Evolutionary conservation across 2,113 vertebrate genomes (phyloP).

Genomic region (Oryzias javanicus): DNA sequence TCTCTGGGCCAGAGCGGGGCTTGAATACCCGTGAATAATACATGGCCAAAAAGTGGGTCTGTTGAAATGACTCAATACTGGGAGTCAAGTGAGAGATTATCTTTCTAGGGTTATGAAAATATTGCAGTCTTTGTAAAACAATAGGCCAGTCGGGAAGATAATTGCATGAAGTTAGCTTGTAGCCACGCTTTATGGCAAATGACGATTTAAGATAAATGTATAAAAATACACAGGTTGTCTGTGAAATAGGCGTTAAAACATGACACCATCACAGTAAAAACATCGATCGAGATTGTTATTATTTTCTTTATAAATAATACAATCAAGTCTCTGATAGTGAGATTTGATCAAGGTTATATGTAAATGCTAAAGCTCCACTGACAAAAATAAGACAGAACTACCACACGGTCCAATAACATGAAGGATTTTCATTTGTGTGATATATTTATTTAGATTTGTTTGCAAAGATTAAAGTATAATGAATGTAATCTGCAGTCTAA

Average conservation of each 20-base stretch:
- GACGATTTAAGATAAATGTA: constrained; percentile 19
- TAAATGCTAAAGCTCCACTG: neutral
- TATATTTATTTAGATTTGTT: too few species aligned
- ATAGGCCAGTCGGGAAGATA: constrained; percentile 74
- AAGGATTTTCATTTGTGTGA: too few species aligned
- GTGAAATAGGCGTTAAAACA: constrained; percentile 7
- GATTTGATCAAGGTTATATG: neutral
- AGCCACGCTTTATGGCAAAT: constrained; percentile 5
- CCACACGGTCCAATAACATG: too few species aligned
- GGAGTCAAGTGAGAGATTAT: constrained; percentile 98
- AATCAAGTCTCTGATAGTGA: neutral
- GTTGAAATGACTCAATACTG: constrained; percentile 98
- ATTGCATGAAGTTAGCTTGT: constrained; percentile 24
- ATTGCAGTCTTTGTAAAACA: constrained; percentile 80
- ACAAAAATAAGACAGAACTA: too few species aligned
- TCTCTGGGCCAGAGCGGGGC: constrained; percentile 95
- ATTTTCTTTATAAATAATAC: neutral
- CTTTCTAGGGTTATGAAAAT: constrained; percentile 93
- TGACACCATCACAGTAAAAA: too few species aligned
- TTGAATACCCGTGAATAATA: constrained; percentile 99
- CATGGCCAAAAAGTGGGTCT: constrained; percentile 91
- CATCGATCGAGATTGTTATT: neutral
- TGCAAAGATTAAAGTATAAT: too few species aligned
- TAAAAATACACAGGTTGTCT: constrained; percentile 6
- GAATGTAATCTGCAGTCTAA: too few species aligned